Conservation (phyloP, 2,888 invertebrate species). For the Drosophila percnosoma region DNA sequence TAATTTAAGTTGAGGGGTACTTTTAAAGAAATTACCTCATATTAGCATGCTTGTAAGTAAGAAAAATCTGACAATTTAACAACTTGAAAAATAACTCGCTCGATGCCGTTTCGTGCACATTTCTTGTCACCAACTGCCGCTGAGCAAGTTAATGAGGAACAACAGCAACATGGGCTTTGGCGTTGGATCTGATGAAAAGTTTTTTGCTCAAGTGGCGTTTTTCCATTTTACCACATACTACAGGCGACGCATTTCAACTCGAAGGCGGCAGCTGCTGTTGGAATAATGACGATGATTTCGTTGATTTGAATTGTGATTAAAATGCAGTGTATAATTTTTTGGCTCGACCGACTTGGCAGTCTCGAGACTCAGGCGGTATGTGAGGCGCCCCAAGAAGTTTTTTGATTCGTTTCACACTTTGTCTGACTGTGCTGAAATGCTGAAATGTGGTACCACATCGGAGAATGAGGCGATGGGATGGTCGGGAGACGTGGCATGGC, state of each 20-base stretch:
- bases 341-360: slow-evolving; percentile 52
- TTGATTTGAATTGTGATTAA: slow-evolving; percentile 83
- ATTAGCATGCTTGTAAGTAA: not conserved
- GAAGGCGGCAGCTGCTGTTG: slow-evolving; percentile 44
- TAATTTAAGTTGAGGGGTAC: not conserved
- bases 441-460: slow-evolving; percentile 5
- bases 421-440: slow-evolving; percentile 59
- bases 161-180: slow-evolving; percentile 38
- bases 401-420: slow-evolving; percentile 74
- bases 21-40: not conserved
- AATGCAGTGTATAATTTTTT: slow-evolving; percentile 81
- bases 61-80: slow-evolving; percentile 18
- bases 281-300: slow-evolving; percentile 80
- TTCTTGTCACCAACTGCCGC: slow-evolving; percentile 43
- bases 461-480: not conserved
- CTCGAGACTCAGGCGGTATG: slow-evolving; percentile 59
- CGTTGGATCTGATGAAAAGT: slow-evolving; percentile 38
- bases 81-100: slow-evolving; percentile 2
- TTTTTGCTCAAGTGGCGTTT: slow-evolving; percentile 57
- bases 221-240: slow-evolving; percentile 45
- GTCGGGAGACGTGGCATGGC: not conserved
- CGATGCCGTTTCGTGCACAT: slow-evolving; percentile 13
- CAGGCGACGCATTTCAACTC: slow-evolving; percentile 40
- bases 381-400: slow-evolving; percentile 68
- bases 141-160: slow-evolving; percentile 61